phyloP scores from a whole-genome alignment of 2,888 invertebrate species.

The Acleris laterana region DNA sequence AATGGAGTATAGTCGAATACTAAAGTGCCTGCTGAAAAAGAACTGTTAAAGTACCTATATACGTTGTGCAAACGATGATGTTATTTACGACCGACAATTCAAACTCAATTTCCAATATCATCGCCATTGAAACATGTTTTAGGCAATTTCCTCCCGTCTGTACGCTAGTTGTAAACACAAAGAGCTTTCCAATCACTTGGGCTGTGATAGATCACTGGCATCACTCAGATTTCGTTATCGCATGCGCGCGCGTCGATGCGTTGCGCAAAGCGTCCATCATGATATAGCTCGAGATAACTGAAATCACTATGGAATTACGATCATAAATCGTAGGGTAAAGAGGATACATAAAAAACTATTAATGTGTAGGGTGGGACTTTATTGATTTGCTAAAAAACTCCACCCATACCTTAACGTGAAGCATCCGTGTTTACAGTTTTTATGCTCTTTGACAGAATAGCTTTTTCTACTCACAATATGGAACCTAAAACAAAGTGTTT shows the following conservation, averaged over 20 bases:
- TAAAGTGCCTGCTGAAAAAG: no score
- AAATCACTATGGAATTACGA: slow-evolving; percentile 8
- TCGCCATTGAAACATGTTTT: not conserved
- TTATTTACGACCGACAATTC: not conserved
- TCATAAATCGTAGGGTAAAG: not conserved
- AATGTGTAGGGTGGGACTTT: not conserved
- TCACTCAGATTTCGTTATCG: slow-evolving; percentile 38
- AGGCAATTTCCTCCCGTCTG: slow-evolving; percentile 35
- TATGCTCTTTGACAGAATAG: no score
- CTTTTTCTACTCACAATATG: no score
- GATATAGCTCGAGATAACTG: slow-evolving; percentile 19
- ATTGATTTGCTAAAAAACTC: not conserved
- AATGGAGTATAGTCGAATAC: no score
- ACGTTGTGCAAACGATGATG: no score
- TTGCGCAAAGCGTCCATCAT: slow-evolving; percentile 31
- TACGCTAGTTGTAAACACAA: slow-evolving; percentile 42
- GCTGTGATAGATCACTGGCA: slow-evolving; percentile 40
- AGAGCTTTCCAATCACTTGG: slow-evolving; percentile 41
- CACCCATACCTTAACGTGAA: not conserved
- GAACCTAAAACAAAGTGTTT: not conserved
- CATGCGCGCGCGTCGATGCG: slow-evolving; percentile 27
- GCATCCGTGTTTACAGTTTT: not conserved
- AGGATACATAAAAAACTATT: not conserved
- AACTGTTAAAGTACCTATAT: no score
- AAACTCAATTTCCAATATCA: not conserved